These are phyloP conservation scores for Chiloscyllium punctatum DNA, from an alignment of 2,797 vertebrate species.

Conservation along the genomic window DNA sequence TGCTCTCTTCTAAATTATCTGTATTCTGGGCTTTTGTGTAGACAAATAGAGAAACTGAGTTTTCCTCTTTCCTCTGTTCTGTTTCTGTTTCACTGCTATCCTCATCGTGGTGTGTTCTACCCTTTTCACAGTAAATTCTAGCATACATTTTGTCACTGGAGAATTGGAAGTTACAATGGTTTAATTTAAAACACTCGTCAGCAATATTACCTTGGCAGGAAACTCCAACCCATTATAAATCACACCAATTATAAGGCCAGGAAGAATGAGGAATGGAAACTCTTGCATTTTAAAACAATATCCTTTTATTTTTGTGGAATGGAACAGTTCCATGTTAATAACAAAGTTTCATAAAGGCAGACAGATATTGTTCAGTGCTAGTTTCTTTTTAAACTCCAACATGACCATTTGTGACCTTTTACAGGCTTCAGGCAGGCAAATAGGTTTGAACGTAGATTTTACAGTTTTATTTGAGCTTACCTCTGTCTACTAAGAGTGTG, in stretches of 20 bases:
- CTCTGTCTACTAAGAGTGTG: slow-evolving; percentile 44
- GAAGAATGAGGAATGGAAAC: background rate
- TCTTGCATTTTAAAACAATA: slow-evolving; percentile 34
- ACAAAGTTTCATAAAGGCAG: slow-evolving; percentile 34
- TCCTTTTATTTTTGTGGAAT: slow-evolving; percentile 38
- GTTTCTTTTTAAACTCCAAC: slow-evolving; percentile 27
- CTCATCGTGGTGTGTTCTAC: background rate
- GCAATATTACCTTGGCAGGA: background rate
- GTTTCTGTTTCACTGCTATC: background rate
- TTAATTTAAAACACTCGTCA: background rate
- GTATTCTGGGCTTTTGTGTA: background rate
- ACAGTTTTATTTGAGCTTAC: background rate
- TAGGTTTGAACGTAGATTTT: slow-evolving; percentile 17
- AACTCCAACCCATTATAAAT: background rate
- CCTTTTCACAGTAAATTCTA: background rate
- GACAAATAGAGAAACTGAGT: background rate
- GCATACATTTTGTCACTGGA: background rate
- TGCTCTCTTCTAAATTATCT: background rate
- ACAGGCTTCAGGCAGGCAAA: slow-evolving; percentile 8
- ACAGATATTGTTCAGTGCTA: slow-evolving; percentile 35
- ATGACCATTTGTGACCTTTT: slow-evolving; percentile 17
- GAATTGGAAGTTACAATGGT: background rate
- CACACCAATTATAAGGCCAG: background rate
- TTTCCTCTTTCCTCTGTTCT: background rate
- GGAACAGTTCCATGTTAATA: slow-evolving; percentile 38